phyloP scores from a whole-genome alignment of 2,888 invertebrate species.

The Allygus modestus region DNA sequence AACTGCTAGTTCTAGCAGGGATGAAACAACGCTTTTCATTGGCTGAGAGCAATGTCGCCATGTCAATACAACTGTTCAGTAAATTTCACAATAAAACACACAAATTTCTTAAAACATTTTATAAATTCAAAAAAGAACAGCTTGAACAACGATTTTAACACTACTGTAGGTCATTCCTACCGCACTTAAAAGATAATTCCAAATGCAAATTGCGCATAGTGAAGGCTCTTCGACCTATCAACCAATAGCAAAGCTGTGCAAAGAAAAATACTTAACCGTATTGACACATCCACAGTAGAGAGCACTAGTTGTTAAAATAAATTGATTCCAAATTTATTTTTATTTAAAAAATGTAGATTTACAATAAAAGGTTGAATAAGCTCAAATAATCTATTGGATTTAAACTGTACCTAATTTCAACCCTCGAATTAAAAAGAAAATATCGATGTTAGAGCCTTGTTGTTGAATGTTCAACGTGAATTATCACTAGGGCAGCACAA shows the following conservation, averaged over 20 bases:
- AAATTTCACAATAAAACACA: slow-evolving; percentile 3
- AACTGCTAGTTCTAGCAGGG: slow-evolving; percentile 82
- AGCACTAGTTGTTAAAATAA: slow-evolving; percentile 37
- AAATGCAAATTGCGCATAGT: not conserved
- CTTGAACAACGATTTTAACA: not conserved
- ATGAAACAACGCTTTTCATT: slow-evolving; percentile 83
- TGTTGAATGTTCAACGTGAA: no score
- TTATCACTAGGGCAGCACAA: no score
- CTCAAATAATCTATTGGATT: no score
- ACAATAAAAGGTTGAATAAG: no score
- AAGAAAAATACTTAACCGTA: slow-evolving; percentile 45
- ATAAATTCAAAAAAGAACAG: slow-evolving; percentile 18
- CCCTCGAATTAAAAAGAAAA: no score
- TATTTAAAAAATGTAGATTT: no score
- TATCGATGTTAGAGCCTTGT: no score
- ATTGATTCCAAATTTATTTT: slow-evolving; percentile 50
- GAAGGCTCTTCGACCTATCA: not conserved
- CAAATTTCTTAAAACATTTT: not conserved
- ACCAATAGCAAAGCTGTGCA: slow-evolving; percentile 36
- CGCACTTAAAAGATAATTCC: not conserved
- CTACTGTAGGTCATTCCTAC: not conserved
- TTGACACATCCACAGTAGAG: slow-evolving; percentile 50
- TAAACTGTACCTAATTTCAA: no score
- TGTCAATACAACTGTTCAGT: slow-evolving; percentile 73
- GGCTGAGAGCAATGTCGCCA: slow-evolving; percentile 84